Evolutionary conservation across 2,888 invertebrate genomes (phyloP), one percentile per base, ranked within the genome.

Genomic region (Acanthosepion esculentum): DNA sequence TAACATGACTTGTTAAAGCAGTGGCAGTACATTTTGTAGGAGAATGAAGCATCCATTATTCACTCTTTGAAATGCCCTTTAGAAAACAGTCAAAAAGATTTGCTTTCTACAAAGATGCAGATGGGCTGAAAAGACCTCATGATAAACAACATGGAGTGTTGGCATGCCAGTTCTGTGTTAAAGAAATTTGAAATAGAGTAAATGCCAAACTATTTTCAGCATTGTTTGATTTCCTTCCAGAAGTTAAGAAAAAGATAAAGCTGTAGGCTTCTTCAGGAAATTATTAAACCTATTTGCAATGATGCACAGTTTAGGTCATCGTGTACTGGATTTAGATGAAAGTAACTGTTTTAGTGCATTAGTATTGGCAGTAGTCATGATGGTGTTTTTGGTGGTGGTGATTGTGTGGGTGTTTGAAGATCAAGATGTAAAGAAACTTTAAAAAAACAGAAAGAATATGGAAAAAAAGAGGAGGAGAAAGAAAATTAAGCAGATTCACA

Each of bases 141-240:
- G 26, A 8, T 64, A 8, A 64, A 29, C 64, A 64, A 64, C 64
- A 64, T 8, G 7, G 23, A 23, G 7, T 26, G 20, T 20, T 64
- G 29, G 26, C 64, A 64, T 29, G 64, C 20, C 64, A 64, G 20
- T 64, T 23, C 64, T 29, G 20, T 64, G 26, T 78, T 78, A n/a
- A n/a, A 78, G 78, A 8, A 78, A 26, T 78, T 78, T 78, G 10
- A 78, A 78, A 78, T 78, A 29, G 29, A 78, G 29, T 7, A 78
- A 78, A 78, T 29, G 78, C 29, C 78, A 78, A 78, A 78, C 78
- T 78, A 78, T 78, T 78, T 78, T 78, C 78, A n/a, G n/a, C 78
- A 78, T 78, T 78, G 78, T 78, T 29, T 29, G 78, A 78, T 78
- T 78, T 78, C n/a, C 78, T 78, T 78, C 78, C 78, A 78, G 29